Evolutionary conservation across 2,113 vertebrate genomes (phyloP).

Genomic region (Silurus meridionalis): DNA sequence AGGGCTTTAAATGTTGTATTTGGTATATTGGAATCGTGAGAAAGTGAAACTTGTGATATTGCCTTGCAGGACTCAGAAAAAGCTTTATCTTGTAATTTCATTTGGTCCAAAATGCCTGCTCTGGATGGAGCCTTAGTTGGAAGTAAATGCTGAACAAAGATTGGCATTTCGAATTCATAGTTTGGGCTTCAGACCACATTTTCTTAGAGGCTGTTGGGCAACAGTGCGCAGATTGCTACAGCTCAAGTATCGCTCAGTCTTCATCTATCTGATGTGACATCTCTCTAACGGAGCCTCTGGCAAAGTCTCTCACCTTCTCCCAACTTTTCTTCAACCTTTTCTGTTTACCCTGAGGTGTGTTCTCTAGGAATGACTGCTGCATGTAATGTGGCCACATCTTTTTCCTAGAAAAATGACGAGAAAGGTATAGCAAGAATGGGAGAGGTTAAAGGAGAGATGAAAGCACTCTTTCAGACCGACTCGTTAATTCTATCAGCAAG

Average conservation of each 20-base stretch:
- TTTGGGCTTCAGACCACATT: background rate
- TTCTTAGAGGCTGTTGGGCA: background rate
- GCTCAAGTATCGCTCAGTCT: background rate
- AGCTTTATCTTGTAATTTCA: background rate
- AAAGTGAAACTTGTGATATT: background rate
- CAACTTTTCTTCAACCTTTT: background rate
- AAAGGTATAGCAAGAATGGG: background rate
- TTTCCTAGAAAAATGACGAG: background rate
- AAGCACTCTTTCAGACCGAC: background rate
- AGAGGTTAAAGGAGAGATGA: constrained; percentile 10
- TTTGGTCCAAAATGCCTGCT: constrained; percentile 1
- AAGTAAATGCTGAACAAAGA: background rate
- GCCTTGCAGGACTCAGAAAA: background rate
- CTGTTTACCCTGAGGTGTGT: constrained; percentile 1
- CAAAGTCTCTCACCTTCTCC: constrained; percentile 11
- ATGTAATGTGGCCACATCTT: background rate
- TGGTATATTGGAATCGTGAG: background rate
- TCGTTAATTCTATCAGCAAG: constrained; percentile 27
- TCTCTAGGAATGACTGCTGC: constrained; percentile 11
- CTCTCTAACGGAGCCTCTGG: constrained; percentile 1
- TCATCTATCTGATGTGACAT: constrained; percentile 16
- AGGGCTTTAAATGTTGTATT: background rate
- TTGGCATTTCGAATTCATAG: background rate
- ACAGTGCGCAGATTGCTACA: background rate
- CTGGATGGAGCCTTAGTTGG: background rate